Evolutionary conservation across 2,113 vertebrate genomes (phyloP).

Genomic region (Elaphurus davidianus): DNA sequence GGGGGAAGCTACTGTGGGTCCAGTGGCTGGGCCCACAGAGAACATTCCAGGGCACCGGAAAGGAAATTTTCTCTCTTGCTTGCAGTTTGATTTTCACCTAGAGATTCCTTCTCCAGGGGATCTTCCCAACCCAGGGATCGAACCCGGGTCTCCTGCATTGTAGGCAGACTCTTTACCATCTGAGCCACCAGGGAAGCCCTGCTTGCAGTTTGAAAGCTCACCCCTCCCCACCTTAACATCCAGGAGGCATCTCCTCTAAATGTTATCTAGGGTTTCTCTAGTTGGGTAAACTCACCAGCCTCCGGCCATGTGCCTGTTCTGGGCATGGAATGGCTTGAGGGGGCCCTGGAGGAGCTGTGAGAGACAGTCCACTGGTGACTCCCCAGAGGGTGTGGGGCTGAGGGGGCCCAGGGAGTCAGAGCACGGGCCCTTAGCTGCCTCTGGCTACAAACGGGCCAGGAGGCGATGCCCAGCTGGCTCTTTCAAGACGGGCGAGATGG

Average conservation of each 20-base stretch:
- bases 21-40: background rate
- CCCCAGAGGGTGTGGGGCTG: background rate
- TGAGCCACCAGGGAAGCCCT: background rate
- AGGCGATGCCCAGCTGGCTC: background rate
- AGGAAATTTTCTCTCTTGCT: background rate
- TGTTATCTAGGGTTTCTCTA: background rate
- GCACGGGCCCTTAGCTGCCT: background rate
- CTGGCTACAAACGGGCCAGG: background rate
- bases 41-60: background rate
- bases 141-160: too few relatives aligned
- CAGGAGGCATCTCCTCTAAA: background rate
- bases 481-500: background rate
- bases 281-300: background rate
- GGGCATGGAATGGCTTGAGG: background rate
- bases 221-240: background rate
- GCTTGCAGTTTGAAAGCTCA: background rate
- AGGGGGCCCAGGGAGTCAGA: background rate
- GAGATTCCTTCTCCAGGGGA: too few relatives aligned
- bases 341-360: background rate
- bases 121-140: too few relatives aligned
- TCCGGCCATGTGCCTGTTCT: fast-evolving
- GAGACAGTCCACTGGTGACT: background rate
- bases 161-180: too few relatives aligned
- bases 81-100: background rate
- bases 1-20: background rate